These are phyloP conservation scores for Drepana arcuata DNA, from an alignment of 1,140 invertebrate species.

Conservation along the genomic window DNA sequence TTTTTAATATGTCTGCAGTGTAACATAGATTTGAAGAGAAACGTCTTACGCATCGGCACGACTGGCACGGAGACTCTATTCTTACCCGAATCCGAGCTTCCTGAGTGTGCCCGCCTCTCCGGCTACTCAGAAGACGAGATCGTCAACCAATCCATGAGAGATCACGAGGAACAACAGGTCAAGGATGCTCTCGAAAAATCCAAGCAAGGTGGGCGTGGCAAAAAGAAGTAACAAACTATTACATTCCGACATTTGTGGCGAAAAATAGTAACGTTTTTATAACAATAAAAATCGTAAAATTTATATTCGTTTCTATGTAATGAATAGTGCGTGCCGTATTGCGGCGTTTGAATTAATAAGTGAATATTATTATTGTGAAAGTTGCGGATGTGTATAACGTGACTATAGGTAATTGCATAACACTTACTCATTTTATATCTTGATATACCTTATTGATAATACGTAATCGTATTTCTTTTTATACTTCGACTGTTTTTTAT, in stretches of 20 bases:
- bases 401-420: too few species aligned
- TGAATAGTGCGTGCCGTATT: too few species aligned
- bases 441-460: too few species aligned
- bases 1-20: constrained; percentile 76
- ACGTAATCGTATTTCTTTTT: too few species aligned
- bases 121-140: constrained; percentile 76
- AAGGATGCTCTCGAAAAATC: constrained; percentile 70
- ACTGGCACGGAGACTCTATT: constrained; percentile 94
- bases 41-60: constrained; percentile 94
- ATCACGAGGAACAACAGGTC: constrained; percentile 52
- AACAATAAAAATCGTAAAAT: neutral
- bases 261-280: neutral
- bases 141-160: constrained; percentile 35
- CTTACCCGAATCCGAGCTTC: constrained; percentile 89
- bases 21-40: constrained; percentile 93
- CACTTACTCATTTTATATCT: too few species aligned
- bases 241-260: neutral
- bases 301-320: neutral
- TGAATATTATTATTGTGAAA: too few species aligned
- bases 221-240: constrained; percentile 38
- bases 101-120: constrained; percentile 71
- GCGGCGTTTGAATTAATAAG: too few species aligned
- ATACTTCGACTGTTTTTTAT: too few species aligned
- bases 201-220: constrained; percentile 58
- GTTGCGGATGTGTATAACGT: too few species aligned